Percentiles rank a stretch among this genome's conserved stretches.
Conservation (phyloP, 2,888 invertebrate species). For the Patella depressa region DNA sequence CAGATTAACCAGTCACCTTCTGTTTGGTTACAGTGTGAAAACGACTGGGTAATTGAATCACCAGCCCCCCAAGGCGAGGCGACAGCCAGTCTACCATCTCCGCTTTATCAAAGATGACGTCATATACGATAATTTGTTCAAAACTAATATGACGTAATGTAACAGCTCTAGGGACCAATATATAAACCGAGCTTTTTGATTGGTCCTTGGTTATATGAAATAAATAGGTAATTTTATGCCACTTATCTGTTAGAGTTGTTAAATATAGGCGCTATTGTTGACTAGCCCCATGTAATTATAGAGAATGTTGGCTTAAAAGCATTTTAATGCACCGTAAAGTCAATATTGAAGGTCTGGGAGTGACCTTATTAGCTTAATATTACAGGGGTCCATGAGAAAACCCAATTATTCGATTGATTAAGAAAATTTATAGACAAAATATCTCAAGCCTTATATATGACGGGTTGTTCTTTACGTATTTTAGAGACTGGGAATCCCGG, state of each 20-base stretch:
- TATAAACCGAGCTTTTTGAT: neutral
- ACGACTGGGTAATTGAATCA: neutral
- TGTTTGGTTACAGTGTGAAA: neutral
- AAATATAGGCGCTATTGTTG: neutral
- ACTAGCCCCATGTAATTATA: neutral
- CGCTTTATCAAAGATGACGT: slow-evolving; percentile 8
- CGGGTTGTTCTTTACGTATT: no score
- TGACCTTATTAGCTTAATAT: neutral
- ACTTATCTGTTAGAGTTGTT: neutral
- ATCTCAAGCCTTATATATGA: neutral
- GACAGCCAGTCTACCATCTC: neutral
- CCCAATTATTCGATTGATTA: neutral
- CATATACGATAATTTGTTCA: neutral
- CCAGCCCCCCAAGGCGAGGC: neutral
- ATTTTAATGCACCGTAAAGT: neutral
- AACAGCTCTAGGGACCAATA: neutral
- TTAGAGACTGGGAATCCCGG: no score
- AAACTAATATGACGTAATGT: neutral
- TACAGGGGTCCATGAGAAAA: neutral
- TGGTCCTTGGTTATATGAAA: neutral
- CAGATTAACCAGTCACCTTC: neutral
- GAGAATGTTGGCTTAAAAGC: neutral
- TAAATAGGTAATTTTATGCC: neutral
- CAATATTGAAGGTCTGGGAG: neutral
- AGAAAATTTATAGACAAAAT: neutral